Evolutionary conservation across 1,140 invertebrate genomes (phyloP).

Genomic region (Trichogramma pretiosum): DNA sequence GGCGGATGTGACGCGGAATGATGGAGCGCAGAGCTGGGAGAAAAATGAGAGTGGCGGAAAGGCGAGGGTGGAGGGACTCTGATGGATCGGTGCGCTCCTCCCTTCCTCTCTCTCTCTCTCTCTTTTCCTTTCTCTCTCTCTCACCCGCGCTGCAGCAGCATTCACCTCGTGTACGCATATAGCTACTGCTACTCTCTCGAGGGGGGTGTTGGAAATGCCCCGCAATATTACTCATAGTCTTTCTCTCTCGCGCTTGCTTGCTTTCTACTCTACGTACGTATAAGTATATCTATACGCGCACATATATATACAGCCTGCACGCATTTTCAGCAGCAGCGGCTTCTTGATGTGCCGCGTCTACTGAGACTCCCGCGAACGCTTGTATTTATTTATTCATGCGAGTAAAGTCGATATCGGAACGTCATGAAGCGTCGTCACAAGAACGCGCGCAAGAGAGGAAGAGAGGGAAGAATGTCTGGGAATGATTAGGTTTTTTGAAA

Average conservation of each 20-base stretch:
- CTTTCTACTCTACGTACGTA: background rate
- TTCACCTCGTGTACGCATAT: slow-evolving; percentile 11
- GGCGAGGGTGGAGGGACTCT: slow-evolving; percentile 46
- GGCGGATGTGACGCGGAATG: slow-evolving; percentile 47
- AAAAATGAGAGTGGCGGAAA: slow-evolving; percentile 49
- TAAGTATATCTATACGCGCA: background rate
- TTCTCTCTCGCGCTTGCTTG: slow-evolving; percentile 2
- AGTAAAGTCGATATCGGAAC: slow-evolving; percentile 5
- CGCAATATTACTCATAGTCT: slow-evolving; percentile 46
- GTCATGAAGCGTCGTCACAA: no score
- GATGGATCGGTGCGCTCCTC: slow-evolving; percentile 46
- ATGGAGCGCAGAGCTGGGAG: slow-evolving; percentile 45
- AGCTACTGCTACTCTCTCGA: slow-evolving; percentile 15
- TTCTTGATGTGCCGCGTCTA: no score
- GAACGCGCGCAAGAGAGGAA: no score
- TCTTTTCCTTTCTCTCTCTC: slow-evolving; percentile 22
- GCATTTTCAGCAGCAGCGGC: background rate
- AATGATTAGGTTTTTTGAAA: no score
- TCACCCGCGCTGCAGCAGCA: slow-evolving; percentile 24
- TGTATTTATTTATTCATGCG: slow-evolving; percentile 15
- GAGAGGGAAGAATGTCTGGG: no score
- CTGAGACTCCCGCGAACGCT: background rate
- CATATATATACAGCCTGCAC: background rate
- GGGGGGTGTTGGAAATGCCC: slow-evolving; percentile 38
- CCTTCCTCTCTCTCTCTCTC: slow-evolving; percentile 23